Percentiles rank a stretch among this genome's conserved stretches.
Evolutionary conservation across 2,888 invertebrate species (phyloP).

Genomic region (Sclerodermus sp.): DNA sequence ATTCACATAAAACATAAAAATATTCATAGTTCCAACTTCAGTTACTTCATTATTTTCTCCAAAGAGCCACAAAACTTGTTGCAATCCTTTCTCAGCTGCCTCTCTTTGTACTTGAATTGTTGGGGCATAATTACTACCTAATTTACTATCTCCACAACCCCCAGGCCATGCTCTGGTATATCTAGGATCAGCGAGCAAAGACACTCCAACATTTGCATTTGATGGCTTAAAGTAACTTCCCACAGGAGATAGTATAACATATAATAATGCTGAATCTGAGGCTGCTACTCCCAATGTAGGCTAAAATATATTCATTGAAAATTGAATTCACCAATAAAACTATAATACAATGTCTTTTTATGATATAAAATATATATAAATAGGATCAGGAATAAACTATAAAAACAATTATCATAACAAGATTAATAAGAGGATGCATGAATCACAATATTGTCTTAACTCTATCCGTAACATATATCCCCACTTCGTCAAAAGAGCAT

Average conservation of each 20-base stretch:
- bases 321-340: background rate
- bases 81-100: conserved; percentile 75
- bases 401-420: conserved; percentile 5
- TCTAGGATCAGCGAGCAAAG: conserved; percentile 88
- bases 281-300: conserved; percentile 89
- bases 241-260: conserved; percentile 89
- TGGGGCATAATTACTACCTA: conserved; percentile 92
- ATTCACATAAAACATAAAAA: conserved; percentile 86
- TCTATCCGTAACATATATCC: conserved; percentile 4
- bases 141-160: conserved; percentile 91
- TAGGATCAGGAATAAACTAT: conserved; percentile 1
- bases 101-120: conserved; percentile 83
- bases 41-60: conserved; percentile 92
- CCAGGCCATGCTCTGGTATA: conserved; percentile 89
- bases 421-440: conserved; percentile 8
- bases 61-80: conserved; percentile 96
- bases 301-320: conserved; percentile 58
- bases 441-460: conserved; percentile 6
- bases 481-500: conserved; percentile 26
- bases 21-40: conserved; percentile 98
- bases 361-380: background rate
- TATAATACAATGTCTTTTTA: background rate
- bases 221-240: conserved; percentile 85
- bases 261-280: conserved; percentile 86
- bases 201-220: conserved; percentile 69